A percentile compares a stretch with the other conserved stretches of the same genome.
phyloP scores from a whole-genome alignment of 1,140 invertebrate species.

The Lepidotrigona ventralis region DNA sequence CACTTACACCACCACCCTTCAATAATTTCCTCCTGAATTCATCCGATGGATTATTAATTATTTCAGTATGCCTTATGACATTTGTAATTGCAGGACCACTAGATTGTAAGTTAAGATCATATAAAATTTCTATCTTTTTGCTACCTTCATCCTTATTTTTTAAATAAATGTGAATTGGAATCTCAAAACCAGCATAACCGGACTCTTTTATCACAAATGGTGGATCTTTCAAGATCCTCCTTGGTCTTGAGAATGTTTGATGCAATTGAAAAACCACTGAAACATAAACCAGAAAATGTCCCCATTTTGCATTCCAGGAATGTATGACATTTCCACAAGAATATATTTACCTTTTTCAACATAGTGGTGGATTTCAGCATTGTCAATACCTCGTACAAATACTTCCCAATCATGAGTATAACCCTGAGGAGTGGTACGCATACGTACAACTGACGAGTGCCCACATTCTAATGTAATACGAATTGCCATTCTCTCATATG shows the following conservation, averaged over 20 bases:
- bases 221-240: slow-evolving; percentile 92
- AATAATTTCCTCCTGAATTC: slow-evolving; percentile 94
- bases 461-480: slow-evolving; percentile 95
- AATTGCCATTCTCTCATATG: slow-evolving; percentile 83
- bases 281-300: slow-evolving; percentile 34
- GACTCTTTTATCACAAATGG: slow-evolving; percentile 95
- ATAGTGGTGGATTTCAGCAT: slow-evolving; percentile 92
- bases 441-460: slow-evolving; percentile 90
- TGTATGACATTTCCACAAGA: not conserved
- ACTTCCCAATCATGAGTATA: slow-evolving; percentile 99
- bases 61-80: slow-evolving; percentile 86
- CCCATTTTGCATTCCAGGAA: too few relatives aligned
- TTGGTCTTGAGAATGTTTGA: slow-evolving; percentile 94
- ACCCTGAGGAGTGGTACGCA: slow-evolving; percentile 90
- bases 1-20: slow-evolving; percentile 89
- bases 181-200: slow-evolving; percentile 95
- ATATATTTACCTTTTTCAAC: slow-evolving; percentile 87
- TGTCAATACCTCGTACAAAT: slow-evolving; percentile 94
- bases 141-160: slow-evolving; percentile 93
- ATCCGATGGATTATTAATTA: slow-evolving; percentile 91
- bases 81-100: slow-evolving; percentile 86
- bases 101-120: slow-evolving; percentile 91
- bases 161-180: slow-evolving; percentile 95
- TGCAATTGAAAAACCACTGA: slow-evolving; percentile 94
- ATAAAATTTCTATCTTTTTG: slow-evolving; percentile 91